Evolutionary conservation across 2,888 invertebrate genomes (phyloP), one percentile per base, ranked within the genome.

Genomic region (Oligia fasciuncula): DNA sequence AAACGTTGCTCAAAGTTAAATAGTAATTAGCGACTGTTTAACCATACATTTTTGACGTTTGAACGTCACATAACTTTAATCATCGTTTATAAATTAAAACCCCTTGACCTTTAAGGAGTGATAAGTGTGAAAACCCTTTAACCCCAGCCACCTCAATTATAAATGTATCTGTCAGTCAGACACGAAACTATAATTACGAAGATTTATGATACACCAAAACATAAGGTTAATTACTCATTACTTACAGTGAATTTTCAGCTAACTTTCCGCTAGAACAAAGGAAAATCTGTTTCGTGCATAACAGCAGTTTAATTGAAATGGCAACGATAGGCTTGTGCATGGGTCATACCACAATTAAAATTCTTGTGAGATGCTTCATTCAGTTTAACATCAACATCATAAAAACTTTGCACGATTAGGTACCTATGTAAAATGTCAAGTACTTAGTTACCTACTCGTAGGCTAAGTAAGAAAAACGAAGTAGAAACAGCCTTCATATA

Each of bases 381-480:
- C n/a, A 54, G 54, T 46, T 62, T 35, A 68, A 54, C 11, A 43
- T n/a, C 40, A 69, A 35, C 40, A 69, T 65, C 49, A 69, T 80
- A 76, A 80, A 68, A 76, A 68, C 62, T 73, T 49, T 68, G 62
- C 76, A 80, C 83, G 76, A 63, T 76, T 68, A 29, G 29, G 29
- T 29, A 29, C 29, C 29, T 29, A 63, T 83, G 57, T 77, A 65
- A 83, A 80, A 80, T 83, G 49, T 83, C 77, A 80, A 80, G 77
- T 77, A 60, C 57, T 49, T 77, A 29, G 4, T 57, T 35, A 14
- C 40, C 29, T 49, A 49, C 49, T 49, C 46, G 11, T 66, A 40
- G 14, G 23, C 13, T 71, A 62, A 62, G 9, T 29, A 76, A 29
- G 35, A 67, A 76, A 83, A 67, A 83, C 40, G 23, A 62, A 75